Conservation (phyloP, 2,888 invertebrate genomes). For the Ophonus ardosiacus region DNA sequence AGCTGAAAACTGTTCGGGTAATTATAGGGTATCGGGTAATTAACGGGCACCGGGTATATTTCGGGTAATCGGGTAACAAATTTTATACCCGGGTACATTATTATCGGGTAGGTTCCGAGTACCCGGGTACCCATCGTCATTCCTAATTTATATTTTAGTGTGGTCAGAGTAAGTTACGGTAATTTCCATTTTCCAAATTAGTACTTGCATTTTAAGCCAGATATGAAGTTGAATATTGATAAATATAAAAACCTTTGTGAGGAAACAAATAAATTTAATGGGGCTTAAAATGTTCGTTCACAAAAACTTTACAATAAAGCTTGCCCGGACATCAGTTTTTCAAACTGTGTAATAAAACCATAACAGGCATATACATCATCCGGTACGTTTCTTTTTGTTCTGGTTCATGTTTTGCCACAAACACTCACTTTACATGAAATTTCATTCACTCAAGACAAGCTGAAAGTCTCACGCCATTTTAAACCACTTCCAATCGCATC, state of each 20-base stretch:
- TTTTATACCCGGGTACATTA: too few relatives aligned
- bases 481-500: conserved; percentile 50
- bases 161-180: background rate
- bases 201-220: background rate
- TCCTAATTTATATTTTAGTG: background rate
- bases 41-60: too few relatives aligned
- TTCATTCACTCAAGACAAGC: conserved; percentile 24
- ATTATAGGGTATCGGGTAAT: too few relatives aligned
- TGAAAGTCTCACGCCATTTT: conserved; percentile 43
- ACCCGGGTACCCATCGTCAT: too few relatives aligned
- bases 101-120: too few relatives aligned
- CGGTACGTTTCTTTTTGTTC: conserved; percentile 21
- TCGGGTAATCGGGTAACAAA: too few relatives aligned
- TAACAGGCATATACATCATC: conserved; percentile 28
- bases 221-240: conserved; percentile 13
- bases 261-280: conserved; percentile 25
- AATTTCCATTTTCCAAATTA: conserved; percentile 8
- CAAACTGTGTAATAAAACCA: conserved; percentile 24
- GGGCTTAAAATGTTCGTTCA: background rate
- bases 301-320: conserved; percentile 28
- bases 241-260: background rate
- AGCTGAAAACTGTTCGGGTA: too few relatives aligned
- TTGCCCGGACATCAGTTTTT: conserved; percentile 9
- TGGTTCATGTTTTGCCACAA: conserved; percentile 24
- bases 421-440: conserved; percentile 45